Conservation (phyloP, 53 echinoderm and acorn worm species). For the Temnopleurus reevesii region DNA sequence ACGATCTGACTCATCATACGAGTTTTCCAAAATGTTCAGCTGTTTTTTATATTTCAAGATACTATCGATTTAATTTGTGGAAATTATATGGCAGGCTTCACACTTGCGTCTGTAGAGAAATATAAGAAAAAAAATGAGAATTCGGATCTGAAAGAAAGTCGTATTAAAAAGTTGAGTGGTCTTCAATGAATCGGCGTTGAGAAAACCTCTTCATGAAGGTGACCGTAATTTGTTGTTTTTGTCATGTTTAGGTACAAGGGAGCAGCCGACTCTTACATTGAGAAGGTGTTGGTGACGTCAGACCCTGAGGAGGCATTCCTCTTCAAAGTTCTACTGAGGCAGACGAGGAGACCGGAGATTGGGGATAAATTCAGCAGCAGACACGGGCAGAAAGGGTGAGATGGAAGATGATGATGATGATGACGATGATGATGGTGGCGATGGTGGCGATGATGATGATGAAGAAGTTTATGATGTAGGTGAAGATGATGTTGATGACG, state of each 20-base stretch:
- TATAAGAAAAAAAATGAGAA: too few relatives aligned
- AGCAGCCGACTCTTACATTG: conserved; percentile 87
- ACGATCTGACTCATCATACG: too few relatives aligned
- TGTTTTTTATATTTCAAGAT: too few relatives aligned
- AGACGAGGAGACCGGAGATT: conserved; percentile 96
- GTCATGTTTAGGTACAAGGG: conserved; percentile 78
- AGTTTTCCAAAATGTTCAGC: too few relatives aligned
- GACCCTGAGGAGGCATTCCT: conserved; percentile 96
- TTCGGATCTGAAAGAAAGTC: too few relatives aligned
- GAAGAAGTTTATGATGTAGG: not conserved
- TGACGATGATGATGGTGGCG: conserved; percentile 14
- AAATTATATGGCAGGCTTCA: too few relatives aligned
- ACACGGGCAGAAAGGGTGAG: conserved; percentile 98
- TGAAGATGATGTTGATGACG: not conserved
- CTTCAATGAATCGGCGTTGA: too few relatives aligned
- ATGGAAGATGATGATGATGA: not conserved
- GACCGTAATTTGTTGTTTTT: not conserved
- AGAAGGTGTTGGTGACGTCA: conserved; percentile 97
- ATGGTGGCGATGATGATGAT: not conserved
- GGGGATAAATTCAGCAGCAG: conserved; percentile 99
- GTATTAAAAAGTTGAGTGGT: too few relatives aligned
- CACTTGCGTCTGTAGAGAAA: too few relatives aligned
- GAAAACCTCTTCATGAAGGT: too few relatives aligned
- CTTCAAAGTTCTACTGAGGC: conserved; percentile 93
- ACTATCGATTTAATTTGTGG: too few relatives aligned